Conservation (phyloP, 2,888 invertebrate genomes). For the Phytoseiulus persimilis region DNA sequence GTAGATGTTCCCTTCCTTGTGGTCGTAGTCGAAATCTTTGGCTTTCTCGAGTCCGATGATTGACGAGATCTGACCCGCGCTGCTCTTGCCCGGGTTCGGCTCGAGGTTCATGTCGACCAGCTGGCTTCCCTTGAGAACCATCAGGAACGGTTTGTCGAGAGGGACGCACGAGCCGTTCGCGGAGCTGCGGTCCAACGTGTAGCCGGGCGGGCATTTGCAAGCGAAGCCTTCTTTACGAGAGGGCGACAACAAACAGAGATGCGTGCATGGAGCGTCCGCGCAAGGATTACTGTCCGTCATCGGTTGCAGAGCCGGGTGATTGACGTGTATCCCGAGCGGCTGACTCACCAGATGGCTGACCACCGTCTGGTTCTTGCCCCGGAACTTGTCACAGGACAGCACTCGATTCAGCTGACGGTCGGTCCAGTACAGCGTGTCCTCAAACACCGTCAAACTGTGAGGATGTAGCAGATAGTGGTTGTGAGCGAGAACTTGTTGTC, state of each 20-base stretch:
- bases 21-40: constrained; percentile 81
- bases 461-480: constrained; percentile 76
- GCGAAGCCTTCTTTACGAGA: constrained; percentile 60
- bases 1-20: constrained; percentile 70
- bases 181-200: constrained; percentile 47
- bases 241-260: constrained; percentile 83
- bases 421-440: constrained; percentile 93
- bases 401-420: constrained; percentile 85
- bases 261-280: constrained; percentile 65
- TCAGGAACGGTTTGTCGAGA: constrained; percentile 77
- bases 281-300: constrained; percentile 62
- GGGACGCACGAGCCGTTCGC: constrained; percentile 46
- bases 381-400: constrained; percentile 80
- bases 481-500: constrained; percentile 64
- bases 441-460: constrained; percentile 86
- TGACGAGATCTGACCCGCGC: constrained; percentile 69
- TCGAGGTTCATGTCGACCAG: constrained; percentile 73
- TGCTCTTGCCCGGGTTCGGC: constrained; percentile 61
- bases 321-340: constrained; percentile 87
- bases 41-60: constrained; percentile 81
- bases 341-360: constrained; percentile 88
- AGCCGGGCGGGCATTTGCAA: constrained; percentile 87
- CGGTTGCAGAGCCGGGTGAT: constrained; percentile 88
- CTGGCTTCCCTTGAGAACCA: constrained; percentile 80
- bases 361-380: constrained; percentile 81